Percentiles rank a stretch among this genome's conserved stretches.
Evolutionary conservation across 2,888 invertebrate genomes (phyloP).

Genomic region (Drosophila subquinaria): DNA sequence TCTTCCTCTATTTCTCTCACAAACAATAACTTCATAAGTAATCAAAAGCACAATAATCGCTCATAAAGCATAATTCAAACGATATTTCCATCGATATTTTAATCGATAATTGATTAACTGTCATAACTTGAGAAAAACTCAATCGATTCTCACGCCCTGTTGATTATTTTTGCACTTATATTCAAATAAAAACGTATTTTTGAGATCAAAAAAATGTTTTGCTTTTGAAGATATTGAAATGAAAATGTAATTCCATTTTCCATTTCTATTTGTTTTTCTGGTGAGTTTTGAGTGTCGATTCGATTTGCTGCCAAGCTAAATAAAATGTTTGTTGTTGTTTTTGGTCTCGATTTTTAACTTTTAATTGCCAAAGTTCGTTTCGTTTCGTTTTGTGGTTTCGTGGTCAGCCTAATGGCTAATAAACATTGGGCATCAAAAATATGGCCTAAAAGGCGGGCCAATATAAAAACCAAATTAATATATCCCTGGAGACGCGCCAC

Average conservation of each 20-base stretch:
- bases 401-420: constrained; percentile 75
- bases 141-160: neutral
- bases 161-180: neutral
- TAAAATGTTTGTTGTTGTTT: neutral
- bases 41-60: too few relatives aligned
- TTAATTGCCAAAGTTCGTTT: constrained; percentile 75
- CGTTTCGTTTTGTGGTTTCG: constrained; percentile 4
- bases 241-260: neutral
- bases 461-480: constrained; percentile 79
- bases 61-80: too few relatives aligned
- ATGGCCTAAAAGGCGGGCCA: constrained; percentile 61
- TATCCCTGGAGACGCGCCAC: constrained; percentile 73
- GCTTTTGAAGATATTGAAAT: neutral
- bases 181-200: neutral
- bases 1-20: neutral
- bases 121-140: neutral
- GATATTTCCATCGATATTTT: neutral
- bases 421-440: constrained; percentile 62
- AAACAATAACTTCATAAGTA: too few relatives aligned
- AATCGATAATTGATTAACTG: neutral
- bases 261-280: neutral
- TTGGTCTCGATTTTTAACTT: constrained; percentile 47
- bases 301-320: constrained; percentile 13
- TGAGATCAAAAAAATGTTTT: neutral
- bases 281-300: constrained; percentile 7